phyloP scores from a whole-genome alignment of 2,888 invertebrate genomes.

The Drosophila sordidapex region DNA sequence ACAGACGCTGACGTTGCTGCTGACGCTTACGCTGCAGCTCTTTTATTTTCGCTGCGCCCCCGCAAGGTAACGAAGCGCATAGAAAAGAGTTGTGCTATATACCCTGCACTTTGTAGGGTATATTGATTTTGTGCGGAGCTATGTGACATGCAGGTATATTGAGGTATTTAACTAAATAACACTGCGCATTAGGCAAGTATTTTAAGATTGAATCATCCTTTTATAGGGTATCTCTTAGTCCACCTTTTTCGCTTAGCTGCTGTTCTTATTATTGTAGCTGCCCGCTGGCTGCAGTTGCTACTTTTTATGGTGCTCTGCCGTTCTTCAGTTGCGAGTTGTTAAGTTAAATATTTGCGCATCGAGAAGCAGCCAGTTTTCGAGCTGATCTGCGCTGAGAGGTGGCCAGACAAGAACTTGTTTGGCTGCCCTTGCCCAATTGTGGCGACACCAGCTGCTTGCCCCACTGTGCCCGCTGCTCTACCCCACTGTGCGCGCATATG shows the following conservation, averaged over 20 bases:
- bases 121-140: neutral
- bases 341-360: slow-evolving; percentile 78
- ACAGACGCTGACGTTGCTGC: neutral
- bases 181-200: too few relatives aligned
- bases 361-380: slow-evolving; percentile 52
- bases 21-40: slow-evolving; percentile 8
- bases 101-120: neutral
- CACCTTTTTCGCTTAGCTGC: neutral
- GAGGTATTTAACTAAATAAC: too few relatives aligned
- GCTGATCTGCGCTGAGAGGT: slow-evolving; percentile 52
- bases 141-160: neutral
- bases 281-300: slow-evolving; percentile 33
- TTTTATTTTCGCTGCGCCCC: slow-evolving; percentile 39
- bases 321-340: slow-evolving; percentile 70
- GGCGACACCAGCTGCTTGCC: slow-evolving; percentile 42
- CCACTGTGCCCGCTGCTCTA: slow-evolving; percentile 28
- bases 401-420: slow-evolving; percentile 62
- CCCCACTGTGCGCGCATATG: slow-evolving; percentile 37
- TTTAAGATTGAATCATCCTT: neutral
- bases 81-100: slow-evolving; percentile 1
- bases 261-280: slow-evolving; percentile 4
- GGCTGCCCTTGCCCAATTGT: slow-evolving; percentile 70
- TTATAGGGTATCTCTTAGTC: neutral
- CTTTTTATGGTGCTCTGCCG: slow-evolving; percentile 56
- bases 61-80: slow-evolving; percentile 18